Evolutionary conservation across 2,797 vertebrate genomes (phyloP), one percentile per base, ranked within the genome.

Genomic region (Anolis apletophallus): DNA sequence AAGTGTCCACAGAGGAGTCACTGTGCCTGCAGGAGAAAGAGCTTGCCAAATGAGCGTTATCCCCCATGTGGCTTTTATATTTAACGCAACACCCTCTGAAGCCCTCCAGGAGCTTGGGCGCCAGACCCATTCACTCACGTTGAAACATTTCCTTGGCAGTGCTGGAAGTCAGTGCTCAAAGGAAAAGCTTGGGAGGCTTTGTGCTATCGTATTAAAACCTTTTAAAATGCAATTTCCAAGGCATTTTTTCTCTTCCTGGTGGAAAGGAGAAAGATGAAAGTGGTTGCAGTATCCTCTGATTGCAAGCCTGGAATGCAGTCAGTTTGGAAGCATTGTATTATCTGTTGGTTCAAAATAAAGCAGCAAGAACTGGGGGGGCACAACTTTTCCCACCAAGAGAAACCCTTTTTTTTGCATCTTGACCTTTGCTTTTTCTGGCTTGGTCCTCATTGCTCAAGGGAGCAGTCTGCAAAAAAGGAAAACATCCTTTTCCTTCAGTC

Each of bases 1-100:
- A 89, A 86, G 61, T 80, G 81, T 83, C 88, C 84, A 84, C 84
- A 69, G 76, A 89, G 69, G 81, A 80, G 75, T 86, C 74, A 57
- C 80, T 79, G 59, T 29, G 88, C 88, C 84, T 75, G 84, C 81
- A 83, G 81, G 81, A 86, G 74, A 69, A 69, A 59, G 69, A 1
- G 50, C 68, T 86, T 86, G 85, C 84, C 76, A 89, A 83, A 82
- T 23, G 71, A 75, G 52, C 12, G 69, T 83, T 69, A 79, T 84
- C 71, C 81, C 84, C 85, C 81, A 14, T 68, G 80, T 89, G 81
- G 80, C 84, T 86, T 86, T 80, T 83, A 79, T 68, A 82, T 83
- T 86, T 69, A 80, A 80, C 54, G 32, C 81, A 84, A 80, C 85
- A 80, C 88, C 81, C 84, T 86, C 84, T 61, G 26, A 79, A 83